Evolutionary conservation across 2,888 invertebrate genomes (phyloP), one percentile per base, ranked within the genome.

Genomic region (Cosmia trapezina): DNA sequence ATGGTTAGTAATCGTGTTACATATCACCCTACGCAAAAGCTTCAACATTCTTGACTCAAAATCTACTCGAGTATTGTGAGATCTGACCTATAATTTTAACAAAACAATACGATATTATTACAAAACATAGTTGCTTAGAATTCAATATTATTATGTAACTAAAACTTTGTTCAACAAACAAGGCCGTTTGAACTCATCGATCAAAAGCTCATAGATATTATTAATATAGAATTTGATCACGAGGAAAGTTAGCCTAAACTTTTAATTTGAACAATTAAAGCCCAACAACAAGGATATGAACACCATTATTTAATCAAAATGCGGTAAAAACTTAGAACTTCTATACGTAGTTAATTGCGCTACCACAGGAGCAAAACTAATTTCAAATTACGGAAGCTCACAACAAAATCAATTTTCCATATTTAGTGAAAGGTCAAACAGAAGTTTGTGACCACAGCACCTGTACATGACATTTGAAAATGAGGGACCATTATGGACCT

Each of bases 381-480:
- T 61, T 66, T 70, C 9, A 71, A 69, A 64, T 62, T 49, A 37
- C 60, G 49, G 9, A 45, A 47, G 53, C 19, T 60, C 28, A 65
- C 72, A 63, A 57, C 70, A 59, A 70, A 85, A 87, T 86, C 81
- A 81, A 81, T 83, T 86, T 81, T 75, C 81, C 83, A 78, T 76
- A 83, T 85, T 80, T 77, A 62, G 64, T 74, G 59, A 51, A 57
- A 66, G 76, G 72, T 53, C 74, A 53, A 68, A 76, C 66, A 74
- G 59, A 84, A 86, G 65, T 81, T 82, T 66, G 69, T 64, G 85
- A 90, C 90, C 91, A 87, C 90, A 88, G 87, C 93, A 91, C 91
- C 91, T 94, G 94, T 80, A 81, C 70, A 77, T 90, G 93, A 93
- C 92, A 87, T 91, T 87, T 89, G 83, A 86, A 83, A 87, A 84